Base-by-base conservation (phyloP, 2,797 vertebrate species). In the Microchirus variegatus region DNA sequence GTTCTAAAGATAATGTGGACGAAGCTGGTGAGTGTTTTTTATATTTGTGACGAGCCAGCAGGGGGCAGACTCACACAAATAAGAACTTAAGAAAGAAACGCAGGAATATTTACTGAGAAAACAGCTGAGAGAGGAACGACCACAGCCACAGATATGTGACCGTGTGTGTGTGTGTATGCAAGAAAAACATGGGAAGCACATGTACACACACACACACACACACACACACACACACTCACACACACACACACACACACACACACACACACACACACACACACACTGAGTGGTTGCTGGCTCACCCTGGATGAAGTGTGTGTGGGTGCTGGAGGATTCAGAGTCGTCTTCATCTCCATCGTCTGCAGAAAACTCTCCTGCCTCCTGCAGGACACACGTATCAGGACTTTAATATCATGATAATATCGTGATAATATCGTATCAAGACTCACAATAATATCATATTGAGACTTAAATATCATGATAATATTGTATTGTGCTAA, bases 31-130 rank as follows among this genome's bases (percentile, higher is more conserved):
- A n/a, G n/a, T n/a, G n/a, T n/a, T n/a, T n/a, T n/a, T n/a, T n/a
- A n/a, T n/a, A n/a, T n/a, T n/a, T n/a, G n/a, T n/a, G n/a, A n/a
- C n/a, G n/a, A n/a, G n/a, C n/a, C n/a, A n/a, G n/a, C n/a, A n/a
- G n/a, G n/a, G n/a, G n/a, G n/a, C n/a, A n/a, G n/a, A n/a, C n/a
- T n/a, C 26, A 31, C 7, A 8, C 26, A 31, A 26, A 26, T 26
- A 26, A 26, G n/a, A 26, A 3, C 5, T 26, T 5, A 26, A 26
- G 26, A 26, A 26, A 26, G n/a, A n/a, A n/a, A 77, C 66, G 35
- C 53, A 62, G 42, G 44, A 38, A 8, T 89, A 64, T 91, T 91
- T 90, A 74, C 49, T 81, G 43, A 85, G 71, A 90, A 91, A 92
- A 90, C 84, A 90, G 59, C 47, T 47, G 69, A 76, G 73, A 89